Evolutionary conservation across 2,888 invertebrate species (phyloP).

Genomic region (Meloe dianella): DNA sequence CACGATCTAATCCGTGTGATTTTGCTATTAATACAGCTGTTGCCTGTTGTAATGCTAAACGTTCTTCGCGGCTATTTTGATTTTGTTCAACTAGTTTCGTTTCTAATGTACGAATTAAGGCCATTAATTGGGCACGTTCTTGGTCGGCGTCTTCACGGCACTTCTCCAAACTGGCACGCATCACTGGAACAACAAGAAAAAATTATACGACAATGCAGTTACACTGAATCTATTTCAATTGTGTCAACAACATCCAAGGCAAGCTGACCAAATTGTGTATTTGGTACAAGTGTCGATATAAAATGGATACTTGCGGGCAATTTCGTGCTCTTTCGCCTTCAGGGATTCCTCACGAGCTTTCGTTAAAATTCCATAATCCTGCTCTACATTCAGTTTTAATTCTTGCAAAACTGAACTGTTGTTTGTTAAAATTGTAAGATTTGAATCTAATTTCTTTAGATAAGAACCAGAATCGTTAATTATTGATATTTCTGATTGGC

Average conservation of each 20-base stretch:
- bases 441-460: constrained; percentile 61
- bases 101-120: constrained; percentile 64
- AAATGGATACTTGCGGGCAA: constrained; percentile 58
- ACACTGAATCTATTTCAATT: no score
- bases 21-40: constrained; percentile 67
- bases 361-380: constrained; percentile 59
- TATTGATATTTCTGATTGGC: constrained; percentile 62
- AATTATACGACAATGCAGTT: no score
- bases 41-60: constrained; percentile 65
- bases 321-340: constrained; percentile 64
- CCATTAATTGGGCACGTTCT: constrained; percentile 64
- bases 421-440: constrained; percentile 61
- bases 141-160: constrained; percentile 64
- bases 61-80: constrained; percentile 58
- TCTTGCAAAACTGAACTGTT: constrained; percentile 61
- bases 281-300: no score
- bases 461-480: constrained; percentile 63
- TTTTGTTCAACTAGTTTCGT: constrained; percentile 66
- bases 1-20: constrained; percentile 67
- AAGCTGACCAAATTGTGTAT: no score
- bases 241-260: no score
- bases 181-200: constrained; percentile 57
- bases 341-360: constrained; percentile 61
- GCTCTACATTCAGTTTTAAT: constrained; percentile 61
- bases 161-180: constrained; percentile 64